A percentile compares a stretch with the other conserved stretches of the same genome.
phyloP scores from a whole-genome alignment of 2,888 invertebrate genomes.

The Danaus chrysippus region DNA sequence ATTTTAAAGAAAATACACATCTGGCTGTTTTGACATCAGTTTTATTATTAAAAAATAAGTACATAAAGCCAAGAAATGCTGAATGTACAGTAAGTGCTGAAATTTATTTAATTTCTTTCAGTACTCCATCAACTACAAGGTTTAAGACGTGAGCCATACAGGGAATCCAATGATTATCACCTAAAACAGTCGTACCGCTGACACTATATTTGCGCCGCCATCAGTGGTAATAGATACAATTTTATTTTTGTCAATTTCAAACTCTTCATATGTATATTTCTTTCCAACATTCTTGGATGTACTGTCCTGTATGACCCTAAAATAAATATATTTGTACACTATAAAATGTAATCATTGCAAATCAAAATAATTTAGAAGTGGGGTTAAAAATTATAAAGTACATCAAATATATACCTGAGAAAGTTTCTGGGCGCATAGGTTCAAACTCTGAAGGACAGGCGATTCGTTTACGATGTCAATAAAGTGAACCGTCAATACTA shows the following conservation, averaged over 20 bases:
- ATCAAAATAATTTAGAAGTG: conserved; percentile 16
- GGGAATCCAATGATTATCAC: conserved; percentile 15
- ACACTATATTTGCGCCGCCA: conserved; percentile 17
- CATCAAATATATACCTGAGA: conserved; percentile 29
- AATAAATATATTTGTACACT: conserved; percentile 20
- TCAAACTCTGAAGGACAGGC: conserved; percentile 18
- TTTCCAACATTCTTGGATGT: conserved; percentile 25
- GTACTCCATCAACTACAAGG: conserved; percentile 20
- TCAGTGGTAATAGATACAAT: conserved; percentile 27
- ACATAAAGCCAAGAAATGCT: too few species aligned
- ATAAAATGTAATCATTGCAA: conserved; percentile 17
- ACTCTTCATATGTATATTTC: conserved; percentile 22
- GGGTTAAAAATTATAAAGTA: conserved; percentile 22
- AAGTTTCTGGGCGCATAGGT: conserved; percentile 21
- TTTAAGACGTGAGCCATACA: conserved; percentile 19
- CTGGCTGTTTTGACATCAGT: too few species aligned
- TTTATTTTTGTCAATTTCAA: conserved; percentile 20
- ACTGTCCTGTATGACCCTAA: conserved; percentile 30
- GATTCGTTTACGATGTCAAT: conserved; percentile 10
- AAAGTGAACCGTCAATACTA: conserved; percentile 19
- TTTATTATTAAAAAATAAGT: too few species aligned
- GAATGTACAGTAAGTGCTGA: conserved; percentile 17
- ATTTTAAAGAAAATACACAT: too few species aligned
- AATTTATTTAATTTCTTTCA: conserved; percentile 21
- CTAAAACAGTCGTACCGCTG: conserved; percentile 21